Conservation (phyloP, 1,140 invertebrate species). For the Ylistrum balloti region DNA sequence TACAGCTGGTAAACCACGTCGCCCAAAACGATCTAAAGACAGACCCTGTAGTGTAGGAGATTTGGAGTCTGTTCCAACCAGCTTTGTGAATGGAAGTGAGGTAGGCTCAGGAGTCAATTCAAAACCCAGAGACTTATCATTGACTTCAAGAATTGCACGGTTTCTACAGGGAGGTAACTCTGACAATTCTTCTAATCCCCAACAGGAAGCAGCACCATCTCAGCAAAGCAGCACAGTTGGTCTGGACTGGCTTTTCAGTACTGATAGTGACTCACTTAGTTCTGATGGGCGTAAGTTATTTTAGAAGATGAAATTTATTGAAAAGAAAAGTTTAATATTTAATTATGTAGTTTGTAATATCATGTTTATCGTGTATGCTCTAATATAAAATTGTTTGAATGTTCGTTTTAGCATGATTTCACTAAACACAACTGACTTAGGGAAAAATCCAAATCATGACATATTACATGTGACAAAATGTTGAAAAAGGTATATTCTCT, state of each 20-base stretch:
- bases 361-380: no score
- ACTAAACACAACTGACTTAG: no score
- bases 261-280: slow-evolving; percentile 78
- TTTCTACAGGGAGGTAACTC: slow-evolving; percentile 53
- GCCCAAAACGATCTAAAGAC: slow-evolving; percentile 37
- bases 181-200: neutral
- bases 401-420: no score
- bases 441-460: no score
- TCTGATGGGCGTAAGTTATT: slow-evolving; percentile 70
- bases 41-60: neutral
- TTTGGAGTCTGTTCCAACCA: neutral
- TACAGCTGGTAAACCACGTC: slow-evolving; percentile 25
- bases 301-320: neutral
- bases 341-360: no score
- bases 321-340: no score
- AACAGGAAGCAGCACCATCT: slow-evolving; percentile 53
- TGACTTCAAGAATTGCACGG: slow-evolving; percentile 46
- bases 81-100: neutral
- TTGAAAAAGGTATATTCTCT: no score
- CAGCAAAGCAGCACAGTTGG: slow-evolving; percentile 78
- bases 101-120: neutral
- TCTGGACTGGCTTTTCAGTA: slow-evolving; percentile 80
- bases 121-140: slow-evolving; percentile 53
- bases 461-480: no score
- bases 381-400: no score